phyloP scores from a whole-genome alignment of 2,888 invertebrate genomes.

The Tanytarsus gracilentus region DNA sequence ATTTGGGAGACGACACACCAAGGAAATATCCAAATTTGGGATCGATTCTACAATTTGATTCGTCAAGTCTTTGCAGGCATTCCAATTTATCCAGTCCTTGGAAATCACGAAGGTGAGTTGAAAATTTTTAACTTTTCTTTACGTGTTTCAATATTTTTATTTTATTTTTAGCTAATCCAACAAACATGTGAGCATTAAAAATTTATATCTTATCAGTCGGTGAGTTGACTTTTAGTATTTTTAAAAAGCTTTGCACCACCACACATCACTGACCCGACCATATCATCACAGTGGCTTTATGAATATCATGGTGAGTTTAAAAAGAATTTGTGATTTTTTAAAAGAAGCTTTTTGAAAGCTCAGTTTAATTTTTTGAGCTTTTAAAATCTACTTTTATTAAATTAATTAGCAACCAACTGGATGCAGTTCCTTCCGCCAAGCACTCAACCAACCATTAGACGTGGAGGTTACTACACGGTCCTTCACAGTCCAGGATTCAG shows the following conservation, averaged over 20 bases:
- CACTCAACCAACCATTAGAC: conserved; percentile 50
- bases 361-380: neutral
- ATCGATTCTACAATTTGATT: conserved; percentile 47
- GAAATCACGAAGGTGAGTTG: conserved; percentile 65
- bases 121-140: neutral
- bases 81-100: conserved; percentile 60
- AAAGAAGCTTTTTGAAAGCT: too few species aligned
- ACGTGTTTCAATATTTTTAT: neutral
- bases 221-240: neutral
- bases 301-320: neutral
- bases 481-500: conserved; percentile 58
- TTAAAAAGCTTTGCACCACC: neutral
- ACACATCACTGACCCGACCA: neutral
- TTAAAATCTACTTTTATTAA: neutral
- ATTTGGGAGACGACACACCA: conserved; percentile 73
- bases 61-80: conserved; percentile 50
- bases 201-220: neutral
- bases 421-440: conserved; percentile 55
- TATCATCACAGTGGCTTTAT: conserved; percentile 4
- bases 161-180: neutral
- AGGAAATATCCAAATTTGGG: conserved; percentile 52
- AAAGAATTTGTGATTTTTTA: too few species aligned
- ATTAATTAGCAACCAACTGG: neutral
- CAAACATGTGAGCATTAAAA: neutral
- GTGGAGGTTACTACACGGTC: conserved; percentile 71